phyloP scores from a whole-genome alignment of 2,797 vertebrate species.

The Octomys mimax region DNA sequence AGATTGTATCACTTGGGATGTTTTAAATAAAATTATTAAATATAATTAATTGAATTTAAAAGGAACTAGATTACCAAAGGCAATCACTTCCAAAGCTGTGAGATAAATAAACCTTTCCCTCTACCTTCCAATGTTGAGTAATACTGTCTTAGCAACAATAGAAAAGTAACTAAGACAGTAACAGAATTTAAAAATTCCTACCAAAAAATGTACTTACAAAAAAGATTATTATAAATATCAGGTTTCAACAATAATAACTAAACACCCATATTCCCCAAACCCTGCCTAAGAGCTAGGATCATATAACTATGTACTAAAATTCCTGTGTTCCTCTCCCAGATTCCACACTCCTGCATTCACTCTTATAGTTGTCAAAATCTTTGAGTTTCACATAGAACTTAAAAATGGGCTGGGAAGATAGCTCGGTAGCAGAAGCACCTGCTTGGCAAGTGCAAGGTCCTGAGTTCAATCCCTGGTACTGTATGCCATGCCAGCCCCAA shows the following conservation, averaged over 20 bases:
- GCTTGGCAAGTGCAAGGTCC: too few species aligned
- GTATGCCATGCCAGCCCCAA: too few species aligned
- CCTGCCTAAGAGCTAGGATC: neutral
- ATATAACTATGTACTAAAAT: neutral
- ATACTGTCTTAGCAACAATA: neutral
- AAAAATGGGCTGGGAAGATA: neutral
- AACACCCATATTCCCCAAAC: neutral
- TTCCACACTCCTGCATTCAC: neutral
- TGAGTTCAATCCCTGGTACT: too few species aligned
- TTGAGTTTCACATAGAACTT: neutral
- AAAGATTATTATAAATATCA: neutral
- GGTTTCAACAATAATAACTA: conserved; percentile 1
- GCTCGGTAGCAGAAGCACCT: too few species aligned
- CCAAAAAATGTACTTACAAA: neutral
- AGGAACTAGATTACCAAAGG: neutral
- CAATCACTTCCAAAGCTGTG: neutral
- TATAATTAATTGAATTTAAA: conserved; percentile 26
- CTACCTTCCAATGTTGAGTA: neutral
- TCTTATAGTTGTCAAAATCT: neutral
- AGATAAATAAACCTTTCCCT: neutral
- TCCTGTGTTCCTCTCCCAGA: neutral
- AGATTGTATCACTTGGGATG: neutral
- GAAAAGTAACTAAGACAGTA: neutral
- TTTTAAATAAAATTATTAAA: conserved; percentile 32
- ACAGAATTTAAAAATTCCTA: neutral